Conservation (phyloP, 1,140 invertebrate species). For the Caenorhabditis remanei region DNA sequence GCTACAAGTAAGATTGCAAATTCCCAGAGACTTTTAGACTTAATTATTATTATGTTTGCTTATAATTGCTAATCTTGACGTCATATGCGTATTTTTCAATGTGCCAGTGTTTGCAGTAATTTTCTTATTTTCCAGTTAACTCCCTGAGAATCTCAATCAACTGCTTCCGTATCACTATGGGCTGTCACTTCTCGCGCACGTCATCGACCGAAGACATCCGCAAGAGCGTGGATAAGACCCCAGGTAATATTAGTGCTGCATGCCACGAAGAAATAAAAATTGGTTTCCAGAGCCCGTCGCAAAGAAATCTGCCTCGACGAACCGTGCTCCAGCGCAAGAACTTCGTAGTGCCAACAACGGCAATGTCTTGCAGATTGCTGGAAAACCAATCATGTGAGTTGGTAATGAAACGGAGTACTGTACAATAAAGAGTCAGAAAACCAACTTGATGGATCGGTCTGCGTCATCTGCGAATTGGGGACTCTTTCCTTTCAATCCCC, state of each 20-base stretch:
- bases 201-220: slow-evolving; percentile 37
- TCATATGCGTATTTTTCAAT: not conserved
- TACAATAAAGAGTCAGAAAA: too few species aligned
- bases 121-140: too few species aligned
- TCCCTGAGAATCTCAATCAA: not conserved
- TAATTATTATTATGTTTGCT: not conserved
- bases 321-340: slow-evolving; percentile 25
- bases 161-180: not conserved
- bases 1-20: slow-evolving; percentile 12
- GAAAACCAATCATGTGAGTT: slow-evolving; percentile 47
- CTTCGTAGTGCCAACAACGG: slow-evolving; percentile 42
- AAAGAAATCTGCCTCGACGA: not conserved
- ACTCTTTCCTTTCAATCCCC: not conserved
- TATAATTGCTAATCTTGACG: not conserved
- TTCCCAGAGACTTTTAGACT: not conserved
- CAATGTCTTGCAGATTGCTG: slow-evolving; percentile 21
- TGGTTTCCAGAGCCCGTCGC: not conserved
- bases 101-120: not conserved
- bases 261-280: not conserved
- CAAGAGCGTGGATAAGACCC: slow-evolving; percentile 8
- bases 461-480: not conserved
- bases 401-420: not conserved
- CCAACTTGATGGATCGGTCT: too few species aligned
- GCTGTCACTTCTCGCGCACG: slow-evolving; percentile 43
- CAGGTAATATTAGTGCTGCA: not conserved